Base-by-base conservation (phyloP, 2,888 invertebrate genomes). In the Andrena fulva region DNA sequence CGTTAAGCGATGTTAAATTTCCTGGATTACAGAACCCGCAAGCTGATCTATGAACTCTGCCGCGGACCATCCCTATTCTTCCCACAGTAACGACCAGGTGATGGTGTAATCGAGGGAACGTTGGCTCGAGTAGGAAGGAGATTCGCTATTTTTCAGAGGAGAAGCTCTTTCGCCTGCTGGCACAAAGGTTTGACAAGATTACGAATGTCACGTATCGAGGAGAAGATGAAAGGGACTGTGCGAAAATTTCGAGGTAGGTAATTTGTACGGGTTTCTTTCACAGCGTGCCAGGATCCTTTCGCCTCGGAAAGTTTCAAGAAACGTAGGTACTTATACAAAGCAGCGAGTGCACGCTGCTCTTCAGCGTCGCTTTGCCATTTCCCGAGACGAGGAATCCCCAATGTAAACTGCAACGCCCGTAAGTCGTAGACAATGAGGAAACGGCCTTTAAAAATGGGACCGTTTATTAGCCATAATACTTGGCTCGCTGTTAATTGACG, bases 11-110 rank as follows among this genome's bases (percentile, higher is more conserved):
- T 33, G 85, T 67, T 77, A 72, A 80, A 75, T 82, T 76, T 84
- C 70, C 78, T 68, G 66, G 77, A 87, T 87, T 76, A 77, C 67
- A 60, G 77, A 88, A 83, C 70, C 85, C 86, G 81, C 60, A 74
- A 80, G 75, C 42, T 82, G 80, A 87, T 84, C 82, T 85, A 83
- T 85, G 87, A 87, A 81, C 73, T 60, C 68, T 75, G 35, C 33
- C 67, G n/a, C 59, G 50, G 50, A 48, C 24, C n/a, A 29, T 27
- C 42, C 29, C 27, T 35, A 72, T 80, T 77, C 71, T 71, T 80
- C 27, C 60, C n/a, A 33, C 24, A 16, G n/a, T 63, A 73, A 76
- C 67, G 20, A 70, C 27, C 8, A 42, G 16, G 27, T 12, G 60
- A 54, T 78, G 42, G 20, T 52, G 42, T 68, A 64, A 80, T 83